These are phyloP conservation scores for Fabriciana adippe DNA, from an alignment of 2,888 invertebrate species.

Conservation along the genomic window DNA sequence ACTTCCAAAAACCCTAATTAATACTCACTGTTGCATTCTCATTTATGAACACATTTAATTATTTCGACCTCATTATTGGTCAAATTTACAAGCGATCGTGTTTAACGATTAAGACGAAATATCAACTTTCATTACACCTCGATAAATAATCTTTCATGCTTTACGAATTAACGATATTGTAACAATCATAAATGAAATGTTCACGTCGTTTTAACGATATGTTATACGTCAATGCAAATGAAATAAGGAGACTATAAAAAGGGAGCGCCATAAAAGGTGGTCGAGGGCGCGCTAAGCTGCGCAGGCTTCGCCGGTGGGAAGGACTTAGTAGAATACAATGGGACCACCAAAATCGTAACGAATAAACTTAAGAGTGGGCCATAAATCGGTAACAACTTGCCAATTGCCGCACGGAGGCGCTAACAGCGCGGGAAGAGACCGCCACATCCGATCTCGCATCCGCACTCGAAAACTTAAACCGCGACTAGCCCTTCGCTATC, in stretches of 20 bases:
- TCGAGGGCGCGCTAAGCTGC: slow-evolving; percentile 60
- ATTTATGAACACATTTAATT: slow-evolving; percentile 30
- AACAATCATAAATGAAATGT: slow-evolving; percentile 43
- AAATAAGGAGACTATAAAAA: slow-evolving; percentile 70
- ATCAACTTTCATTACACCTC: slow-evolving; percentile 41
- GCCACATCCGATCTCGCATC: slow-evolving; percentile 77
- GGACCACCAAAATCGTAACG: slow-evolving; percentile 78
- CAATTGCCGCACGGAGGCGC: slow-evolving; percentile 80
- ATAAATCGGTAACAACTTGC: slow-evolving; percentile 77
- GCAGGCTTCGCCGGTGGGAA: slow-evolving; percentile 51
- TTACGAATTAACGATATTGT: slow-evolving; percentile 41
- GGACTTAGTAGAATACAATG: slow-evolving; percentile 70
- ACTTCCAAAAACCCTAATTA: slow-evolving; percentile 31
- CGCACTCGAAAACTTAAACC: slow-evolving; percentile 67
- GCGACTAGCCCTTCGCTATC: slow-evolving; percentile 34
- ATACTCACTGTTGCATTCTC: slow-evolving; percentile 21
- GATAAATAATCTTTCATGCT: slow-evolving; percentile 35
- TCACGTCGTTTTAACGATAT: slow-evolving; percentile 54
- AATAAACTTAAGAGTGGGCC: slow-evolving; percentile 77
- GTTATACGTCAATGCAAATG: slow-evolving; percentile 64
- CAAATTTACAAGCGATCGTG: slow-evolving; percentile 32
- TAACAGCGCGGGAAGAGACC: slow-evolving; percentile 66
- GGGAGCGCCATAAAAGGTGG: slow-evolving; percentile 64
- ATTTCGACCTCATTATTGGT: slow-evolving; percentile 29
- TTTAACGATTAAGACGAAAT: slow-evolving; percentile 37